A percentile compares a stretch with the other conserved stretches of the same genome.
Evolutionary conservation across 2,888 invertebrate genomes (phyloP).

Genomic region (Sinodicranocentrus sp.): DNA sequence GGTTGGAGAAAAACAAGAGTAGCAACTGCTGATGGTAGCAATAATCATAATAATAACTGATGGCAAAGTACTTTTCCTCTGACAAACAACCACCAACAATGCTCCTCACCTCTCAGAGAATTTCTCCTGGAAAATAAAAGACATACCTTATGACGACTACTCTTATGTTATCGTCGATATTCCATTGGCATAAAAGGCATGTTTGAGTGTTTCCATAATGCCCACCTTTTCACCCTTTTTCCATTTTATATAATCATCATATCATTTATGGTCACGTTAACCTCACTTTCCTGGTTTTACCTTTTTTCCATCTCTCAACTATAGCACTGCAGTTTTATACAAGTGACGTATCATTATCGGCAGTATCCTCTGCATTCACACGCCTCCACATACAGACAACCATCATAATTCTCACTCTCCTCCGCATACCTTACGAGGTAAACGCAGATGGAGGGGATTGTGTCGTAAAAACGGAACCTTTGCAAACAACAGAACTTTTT

Average conservation of each 20-base stretch:
- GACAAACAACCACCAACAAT: constrained; percentile 1
- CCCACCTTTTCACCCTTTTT: constrained; percentile 14
- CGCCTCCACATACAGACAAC: neutral
- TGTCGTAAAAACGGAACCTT: no score
- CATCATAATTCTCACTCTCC: neutral
- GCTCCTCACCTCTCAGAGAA: neutral
- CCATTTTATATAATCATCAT: constrained; percentile 9
- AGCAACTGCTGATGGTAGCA: constrained; percentile 34
- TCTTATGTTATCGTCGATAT: no score
- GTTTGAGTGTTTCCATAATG: no score
- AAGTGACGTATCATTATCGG: neutral
- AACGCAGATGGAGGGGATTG: constrained; percentile 21
- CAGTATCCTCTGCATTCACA: neutral
- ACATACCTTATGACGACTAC: no score
- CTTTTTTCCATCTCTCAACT: neutral
- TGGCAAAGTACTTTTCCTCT: constrained; percentile 15
- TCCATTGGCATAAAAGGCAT: no score
- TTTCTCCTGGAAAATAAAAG: no score
- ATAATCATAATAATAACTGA: constrained; percentile 31
- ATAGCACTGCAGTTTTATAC: neutral
- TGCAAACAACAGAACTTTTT: neutral
- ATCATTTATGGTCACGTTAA: constrained; percentile 37
- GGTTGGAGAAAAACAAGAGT: no score
- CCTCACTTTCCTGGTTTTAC: neutral
- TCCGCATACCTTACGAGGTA: no score